These are phyloP conservation scores for Serilophus lunatus DNA, from an alignment of 2,113 vertebrate genomes.

Conservation along the genomic window DNA sequence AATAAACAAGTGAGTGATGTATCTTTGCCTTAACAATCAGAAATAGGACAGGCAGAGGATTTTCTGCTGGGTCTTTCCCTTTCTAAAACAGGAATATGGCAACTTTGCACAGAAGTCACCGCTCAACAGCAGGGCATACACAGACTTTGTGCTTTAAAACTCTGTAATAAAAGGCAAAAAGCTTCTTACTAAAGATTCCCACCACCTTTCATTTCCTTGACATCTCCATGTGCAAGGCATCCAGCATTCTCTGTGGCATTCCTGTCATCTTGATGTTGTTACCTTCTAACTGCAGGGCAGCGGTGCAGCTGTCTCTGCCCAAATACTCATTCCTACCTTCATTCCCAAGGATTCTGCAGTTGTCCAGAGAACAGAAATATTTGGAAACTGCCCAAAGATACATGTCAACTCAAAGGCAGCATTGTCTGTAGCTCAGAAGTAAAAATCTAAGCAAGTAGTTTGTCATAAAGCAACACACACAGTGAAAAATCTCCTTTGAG, in stretches of 20 bases:
- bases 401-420: background rate
- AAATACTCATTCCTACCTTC: background rate
- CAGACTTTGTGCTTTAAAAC: background rate
- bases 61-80: background rate
- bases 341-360: background rate
- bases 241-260: background rate
- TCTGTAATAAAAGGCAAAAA: background rate
- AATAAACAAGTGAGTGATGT: background rate
- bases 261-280: rapidly evolving
- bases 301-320: background rate
- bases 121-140: background rate
- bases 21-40: background rate
- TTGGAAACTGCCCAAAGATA: background rate
- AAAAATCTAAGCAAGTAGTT: background rate
- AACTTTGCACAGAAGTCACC: background rate
- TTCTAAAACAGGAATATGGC: rapidly evolving
- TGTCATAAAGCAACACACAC: background rate
- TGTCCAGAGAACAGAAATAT: background rate
- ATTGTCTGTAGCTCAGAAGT: background rate
- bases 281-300: background rate
- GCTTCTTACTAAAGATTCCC: background rate
- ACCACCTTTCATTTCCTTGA: background rate
- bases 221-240: background rate
- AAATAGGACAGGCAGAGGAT: background rate
- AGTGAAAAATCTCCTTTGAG: background rate